Percentiles rank a stretch among this genome's conserved stretches.
Evolutionary conservation across 2,888 invertebrate genomes (phyloP).

Genomic region (Dascillus cervinus): DNA sequence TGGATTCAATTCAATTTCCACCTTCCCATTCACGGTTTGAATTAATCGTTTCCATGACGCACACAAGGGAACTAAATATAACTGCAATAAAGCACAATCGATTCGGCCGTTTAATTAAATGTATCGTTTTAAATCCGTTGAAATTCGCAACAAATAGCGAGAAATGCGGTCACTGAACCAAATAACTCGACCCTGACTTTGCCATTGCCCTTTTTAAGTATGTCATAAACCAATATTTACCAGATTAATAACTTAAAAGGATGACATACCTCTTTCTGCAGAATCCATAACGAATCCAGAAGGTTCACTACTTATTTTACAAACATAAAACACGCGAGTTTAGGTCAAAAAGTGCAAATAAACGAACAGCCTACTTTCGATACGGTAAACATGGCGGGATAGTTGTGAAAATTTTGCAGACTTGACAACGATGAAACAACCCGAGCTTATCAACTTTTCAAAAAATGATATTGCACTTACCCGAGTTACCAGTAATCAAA

Average conservation of each 20-base stretch:
- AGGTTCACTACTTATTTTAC: slow-evolving; percentile 16
- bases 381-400: slow-evolving; percentile 39
- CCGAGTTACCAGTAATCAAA: no score
- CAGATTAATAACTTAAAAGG: slow-evolving; percentile 23
- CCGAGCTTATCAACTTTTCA: no score
- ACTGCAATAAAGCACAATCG: no score
- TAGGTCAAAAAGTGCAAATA: slow-evolving; percentile 33
- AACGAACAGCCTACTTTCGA: slow-evolving; percentile 38
- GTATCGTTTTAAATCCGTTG: no score
- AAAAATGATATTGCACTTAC: no score
- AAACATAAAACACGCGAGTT: slow-evolving; percentile 23
- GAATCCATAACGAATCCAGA: slow-evolving; percentile 31
- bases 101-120: no score
- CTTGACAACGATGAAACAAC: neutral
- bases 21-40: no score
- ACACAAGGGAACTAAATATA: no score
- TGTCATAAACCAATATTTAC: slow-evolving; percentile 32
- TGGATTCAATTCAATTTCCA: no score
- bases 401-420: slow-evolving; percentile 10
- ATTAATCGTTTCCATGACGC: no score
- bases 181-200: slow-evolving; percentile 54
- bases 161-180: slow-evolving; percentile 54
- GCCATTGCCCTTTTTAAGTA: slow-evolving; percentile 49
- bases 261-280: slow-evolving; percentile 34
- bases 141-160: no score